phyloP scores from a whole-genome alignment of 2,797 vertebrate species.

The Buceros bicornis region DNA sequence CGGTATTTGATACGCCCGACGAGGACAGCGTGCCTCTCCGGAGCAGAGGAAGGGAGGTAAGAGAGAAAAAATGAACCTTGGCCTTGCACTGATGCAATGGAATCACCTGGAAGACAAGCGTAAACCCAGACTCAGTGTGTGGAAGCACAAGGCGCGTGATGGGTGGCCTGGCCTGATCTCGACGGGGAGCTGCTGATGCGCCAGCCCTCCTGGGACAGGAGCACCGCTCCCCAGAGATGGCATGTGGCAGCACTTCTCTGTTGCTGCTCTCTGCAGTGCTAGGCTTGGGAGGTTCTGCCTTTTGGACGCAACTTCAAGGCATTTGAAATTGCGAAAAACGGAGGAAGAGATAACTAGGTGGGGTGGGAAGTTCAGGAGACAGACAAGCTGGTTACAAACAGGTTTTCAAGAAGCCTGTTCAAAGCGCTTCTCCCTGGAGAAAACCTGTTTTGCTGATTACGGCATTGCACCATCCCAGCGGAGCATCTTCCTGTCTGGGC shows the following conservation, averaged over 20 bases:
- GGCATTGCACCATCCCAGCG: background rate
- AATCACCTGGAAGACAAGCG: background rate
- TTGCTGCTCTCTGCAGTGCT: background rate
- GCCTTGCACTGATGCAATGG: fast-evolving
- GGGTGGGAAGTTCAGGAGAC: background rate
- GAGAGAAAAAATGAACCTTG: background rate
- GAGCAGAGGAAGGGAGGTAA: background rate
- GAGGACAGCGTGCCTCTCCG: background rate
- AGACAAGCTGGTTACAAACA: background rate
- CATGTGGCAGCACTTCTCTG: background rate
- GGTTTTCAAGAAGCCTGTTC: background rate
- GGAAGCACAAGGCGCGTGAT: background rate
- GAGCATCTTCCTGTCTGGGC: background rate
- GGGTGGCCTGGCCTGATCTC: background rate
- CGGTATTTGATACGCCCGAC: fast-evolving
- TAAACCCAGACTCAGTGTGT: background rate
- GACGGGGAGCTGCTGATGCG: too few relatives aligned
- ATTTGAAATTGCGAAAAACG: background rate
- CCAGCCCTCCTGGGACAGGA: background rate
- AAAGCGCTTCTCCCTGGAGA: background rate
- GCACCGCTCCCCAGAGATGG: background rate
- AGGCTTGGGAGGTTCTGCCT: background rate
- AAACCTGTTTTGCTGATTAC: conserved; percentile 18
- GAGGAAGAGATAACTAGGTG: background rate
- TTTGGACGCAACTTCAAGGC: background rate